Base-by-base conservation (phyloP, 2,888 invertebrate genomes). In the Thereva unica region DNA sequence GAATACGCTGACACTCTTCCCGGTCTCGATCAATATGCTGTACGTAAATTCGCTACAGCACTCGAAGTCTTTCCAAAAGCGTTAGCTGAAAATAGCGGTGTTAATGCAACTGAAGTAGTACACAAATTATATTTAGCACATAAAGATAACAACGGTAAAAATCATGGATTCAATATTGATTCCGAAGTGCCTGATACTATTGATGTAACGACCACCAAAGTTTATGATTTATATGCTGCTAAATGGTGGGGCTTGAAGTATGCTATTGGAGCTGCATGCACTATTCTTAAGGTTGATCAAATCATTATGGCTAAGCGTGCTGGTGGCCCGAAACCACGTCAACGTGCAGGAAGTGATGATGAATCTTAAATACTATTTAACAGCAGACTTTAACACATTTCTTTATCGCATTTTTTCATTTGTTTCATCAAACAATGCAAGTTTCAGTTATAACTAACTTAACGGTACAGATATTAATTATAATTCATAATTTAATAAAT, bases 301-400 rank as follows among this genome's bases (percentile, higher is more conserved):
- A 97, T 98, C 73, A 97, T 98, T 72, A 97, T 97, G 97, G 95
- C 97, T 0, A 97, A 97, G 83, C 86, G 92, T 74, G 96, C 97
- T 10, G 97, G 97, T 53, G 97, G 97, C 52, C 97, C 97, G 0
- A 97, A 96, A 80, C 86, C 92, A 2, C 86, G 87, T 74, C 86
- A 86, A 69, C 83, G 82, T 8, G 86, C 85, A 6, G 84, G 80
- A 35, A 88, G 89, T 75, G 92, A 92, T 78, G 92, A 92, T 74
- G 91, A 92, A 78, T 86, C 85, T 76, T 86, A 86, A 76, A 23
- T 23, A 23, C 23, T 23, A 23, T 2, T 23, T 23, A 23, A 23
- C 23, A 23, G 23, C 23, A 23, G 23, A 23, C 23, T 23, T 23
- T 23, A 23, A 23, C 23, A 23, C 23, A 23, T 23, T 23, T 23